Evolutionary conservation across 2,113 vertebrate species (phyloP).

Genomic region (Stigmatopora nigra): DNA sequence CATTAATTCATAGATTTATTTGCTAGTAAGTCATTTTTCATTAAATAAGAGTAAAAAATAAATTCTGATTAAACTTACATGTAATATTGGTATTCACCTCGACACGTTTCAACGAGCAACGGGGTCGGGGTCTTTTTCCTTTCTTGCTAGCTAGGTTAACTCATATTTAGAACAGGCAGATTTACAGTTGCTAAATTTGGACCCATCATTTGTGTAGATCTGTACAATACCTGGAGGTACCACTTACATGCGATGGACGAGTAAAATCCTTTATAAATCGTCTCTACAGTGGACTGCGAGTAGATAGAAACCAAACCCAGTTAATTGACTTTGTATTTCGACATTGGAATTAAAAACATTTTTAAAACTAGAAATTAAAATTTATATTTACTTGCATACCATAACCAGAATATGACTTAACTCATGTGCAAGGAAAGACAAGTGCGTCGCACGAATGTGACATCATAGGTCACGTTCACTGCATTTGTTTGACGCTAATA

Average conservation of each 20-base stretch:
- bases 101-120: constrained; percentile 34
- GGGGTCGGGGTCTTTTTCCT: constrained; percentile 14
- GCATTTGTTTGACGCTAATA: background rate
- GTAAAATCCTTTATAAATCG: constrained; percentile 23
- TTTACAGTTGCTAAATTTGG: background rate
- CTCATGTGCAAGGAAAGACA: background rate
- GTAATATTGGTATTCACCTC: constrained; percentile 11
- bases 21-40: background rate
- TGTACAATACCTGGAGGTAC: rapidly evolving
- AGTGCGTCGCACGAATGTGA: constrained; percentile 31
- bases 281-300: rapidly evolving
- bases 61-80: constrained; percentile 48
- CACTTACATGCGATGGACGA: background rate
- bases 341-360: background rate
- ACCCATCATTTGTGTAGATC: background rate
- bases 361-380: background rate
- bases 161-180: background rate
- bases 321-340: background rate
- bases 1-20: background rate
- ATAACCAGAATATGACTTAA: background rate
- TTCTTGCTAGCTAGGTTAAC: constrained; percentile 2
- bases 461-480: constrained; percentile 45
- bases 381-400: background rate
- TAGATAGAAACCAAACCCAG: background rate
- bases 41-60: background rate